These are phyloP conservation scores for Hippocampus comes DNA, from an alignment of 2,113 vertebrate species.

Conservation along the genomic window DNA sequence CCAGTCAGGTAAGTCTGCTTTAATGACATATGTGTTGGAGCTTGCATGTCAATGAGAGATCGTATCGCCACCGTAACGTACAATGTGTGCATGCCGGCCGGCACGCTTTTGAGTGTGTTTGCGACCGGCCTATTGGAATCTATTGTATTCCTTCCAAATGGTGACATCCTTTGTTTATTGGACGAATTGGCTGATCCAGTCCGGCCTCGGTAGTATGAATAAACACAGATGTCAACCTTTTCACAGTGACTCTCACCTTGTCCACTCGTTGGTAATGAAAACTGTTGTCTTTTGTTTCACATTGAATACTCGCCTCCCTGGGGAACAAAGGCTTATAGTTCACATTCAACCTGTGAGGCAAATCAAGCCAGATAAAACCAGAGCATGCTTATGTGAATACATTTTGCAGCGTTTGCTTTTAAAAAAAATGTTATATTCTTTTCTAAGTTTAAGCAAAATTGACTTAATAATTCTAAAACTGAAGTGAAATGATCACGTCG, in stretches of 20 bases:
- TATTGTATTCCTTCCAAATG: conserved; percentile 88
- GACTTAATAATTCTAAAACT: not conserved
- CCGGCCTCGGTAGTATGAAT: conserved; percentile 87
- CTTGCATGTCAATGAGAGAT: not conserved
- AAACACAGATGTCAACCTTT: conserved; percentile 96
- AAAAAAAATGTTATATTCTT: not conserved
- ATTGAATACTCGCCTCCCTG: conserved; percentile 78
- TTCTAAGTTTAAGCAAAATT: not conserved
- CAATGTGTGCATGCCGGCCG: not conserved
- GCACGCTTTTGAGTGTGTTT: conserved; percentile 43
- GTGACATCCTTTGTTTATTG: conserved; percentile 88
- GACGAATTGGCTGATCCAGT: conserved; percentile 83
- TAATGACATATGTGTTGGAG: not conserved
- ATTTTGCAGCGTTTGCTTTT: not conserved
- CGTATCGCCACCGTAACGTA: not conserved
- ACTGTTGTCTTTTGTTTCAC: conserved; percentile 89
- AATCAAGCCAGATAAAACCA: conserved; percentile 79
- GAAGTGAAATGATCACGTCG: not conserved
- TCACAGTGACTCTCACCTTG: conserved; percentile 90
- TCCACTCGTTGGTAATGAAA: conserved; percentile 90
- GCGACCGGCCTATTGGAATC: conserved; percentile 81
- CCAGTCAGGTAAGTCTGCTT: not conserved
- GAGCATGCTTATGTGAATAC: conserved; percentile 46
- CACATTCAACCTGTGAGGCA: conserved; percentile 75
- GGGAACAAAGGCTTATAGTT: conserved; percentile 85